These are phyloP conservation scores for Bucorvus abyssinicus DNA, from an alignment of 2,797 vertebrate genomes.

Conservation along the genomic window DNA sequence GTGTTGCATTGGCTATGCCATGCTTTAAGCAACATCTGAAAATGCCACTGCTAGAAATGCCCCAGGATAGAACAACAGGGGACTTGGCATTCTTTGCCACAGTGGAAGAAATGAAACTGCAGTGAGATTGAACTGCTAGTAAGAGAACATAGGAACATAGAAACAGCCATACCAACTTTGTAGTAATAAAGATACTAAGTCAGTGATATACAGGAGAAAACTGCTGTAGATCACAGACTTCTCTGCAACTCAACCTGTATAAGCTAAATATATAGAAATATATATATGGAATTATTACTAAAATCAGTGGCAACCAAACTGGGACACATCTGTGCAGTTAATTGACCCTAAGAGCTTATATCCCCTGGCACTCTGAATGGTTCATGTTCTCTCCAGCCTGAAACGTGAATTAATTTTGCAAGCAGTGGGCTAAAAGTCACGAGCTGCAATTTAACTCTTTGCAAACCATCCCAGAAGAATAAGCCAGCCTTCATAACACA, in stretches of 20 bases:
- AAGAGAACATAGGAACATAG: not conserved
- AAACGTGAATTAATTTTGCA: constrained; percentile 44
- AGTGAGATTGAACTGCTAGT: not conserved
- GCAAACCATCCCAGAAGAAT: not conserved
- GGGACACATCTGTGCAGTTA: constrained; percentile 30
- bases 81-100: not conserved
- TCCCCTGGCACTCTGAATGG: constrained; percentile 2
- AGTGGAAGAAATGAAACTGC: constrained; percentile 10
- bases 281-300: not conserved
- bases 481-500: not conserved
- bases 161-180: not conserved
- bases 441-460: constrained; percentile 40
- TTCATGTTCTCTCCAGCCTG: not conserved
- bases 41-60: not conserved
- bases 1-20: not conserved
- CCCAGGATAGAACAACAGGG: not conserved
- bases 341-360: constrained; percentile 27
- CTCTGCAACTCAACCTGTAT: not conserved
- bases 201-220: not conserved
- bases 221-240: not conserved
- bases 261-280: not conserved
- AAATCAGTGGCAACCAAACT: not conserved
- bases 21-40: not conserved
- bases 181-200: not conserved
- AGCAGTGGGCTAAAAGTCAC: constrained; percentile 25